Evolutionary conservation across 2,797 vertebrate species (phyloP), one percentile per base, ranked within the genome.

Genomic region (Craterocephalus amniculus): DNA sequence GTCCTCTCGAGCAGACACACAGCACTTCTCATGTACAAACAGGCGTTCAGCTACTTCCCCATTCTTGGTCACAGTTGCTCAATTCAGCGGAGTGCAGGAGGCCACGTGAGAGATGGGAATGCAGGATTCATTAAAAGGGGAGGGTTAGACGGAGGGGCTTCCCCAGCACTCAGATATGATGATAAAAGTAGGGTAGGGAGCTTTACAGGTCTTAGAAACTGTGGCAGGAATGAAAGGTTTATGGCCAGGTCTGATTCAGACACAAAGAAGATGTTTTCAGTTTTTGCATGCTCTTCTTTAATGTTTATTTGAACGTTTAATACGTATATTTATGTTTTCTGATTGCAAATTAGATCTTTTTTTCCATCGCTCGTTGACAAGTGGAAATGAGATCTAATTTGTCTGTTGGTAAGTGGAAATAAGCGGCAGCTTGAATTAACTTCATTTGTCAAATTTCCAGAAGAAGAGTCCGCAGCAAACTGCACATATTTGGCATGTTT

Each of bases 61-160:
- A 92, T 93, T 92, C 89, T 89, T 90, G 82, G 58, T 76, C 83
- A 87, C 87, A 87, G 89, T 93, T 93, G 89, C 91, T 90, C 91
- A 90, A 91, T 89, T 86, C 72, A 85, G 83, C 67, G 10, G 38
- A 63, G 77, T 49, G 84, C 86, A 85, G 78, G 81, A 85, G 58
- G 86, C 86, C 90, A 91, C 85, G 86, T 91, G 90, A 93, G 91
- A 85, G 81, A 84, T 85, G 84, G 89, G 88, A 91, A 90, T 86
- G 86, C 71, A 85, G 89, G 83, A 89, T 89, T 88, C 78, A 88
- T 91, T 89, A 76, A 72, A 45, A 63, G 76, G 85, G 70, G 45
- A 74, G 76, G 73, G 51, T 43, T 24, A 58, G 32, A 16, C 31
- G 1, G 1, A 76, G 79, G 89, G 84, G 86, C 84, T 63, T 90